A percentile compares a stretch with the other conserved stretches of the same genome.
phyloP scores from a whole-genome alignment of 2,888 invertebrate genomes.

The Icerya purchasi region DNA sequence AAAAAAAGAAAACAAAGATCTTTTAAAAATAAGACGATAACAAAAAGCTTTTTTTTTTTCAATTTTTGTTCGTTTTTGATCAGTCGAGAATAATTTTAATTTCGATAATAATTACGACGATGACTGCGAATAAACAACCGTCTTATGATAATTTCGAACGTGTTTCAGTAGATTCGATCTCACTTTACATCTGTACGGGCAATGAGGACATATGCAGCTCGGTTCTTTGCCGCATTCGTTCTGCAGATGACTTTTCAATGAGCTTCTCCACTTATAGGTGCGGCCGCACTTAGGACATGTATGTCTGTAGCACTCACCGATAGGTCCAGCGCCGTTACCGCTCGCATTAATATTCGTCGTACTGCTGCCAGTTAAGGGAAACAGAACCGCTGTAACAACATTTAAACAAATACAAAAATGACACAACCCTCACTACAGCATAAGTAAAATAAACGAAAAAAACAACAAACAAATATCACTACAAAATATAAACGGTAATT shows the following conservation, averaged over 20 bases:
- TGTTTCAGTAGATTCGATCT: conserved; percentile 18
- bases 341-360: conserved; percentile 7
- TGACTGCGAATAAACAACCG: too few species aligned
- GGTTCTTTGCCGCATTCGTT: conserved; percentile 70
- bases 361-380: conserved; percentile 13
- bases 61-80: too few species aligned
- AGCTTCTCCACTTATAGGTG: conserved; percentile 65
- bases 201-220: conserved; percentile 57
- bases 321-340: too few species aligned
- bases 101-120: too few species aligned
- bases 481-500: not conserved
- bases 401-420: not conserved
- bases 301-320: conserved; percentile 11
- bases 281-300: conserved; percentile 45
- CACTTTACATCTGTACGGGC: conserved; percentile 49
- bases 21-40: too few species aligned
- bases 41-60: too few species aligned
- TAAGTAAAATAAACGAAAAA: too few species aligned
- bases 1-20: not conserved
- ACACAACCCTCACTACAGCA: too few species aligned
- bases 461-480: too few species aligned
- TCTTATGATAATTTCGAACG: conserved; percentile 18
- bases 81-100: too few species aligned
- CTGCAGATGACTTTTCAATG: conserved; percentile 56
- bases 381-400: conserved; percentile 14